Evolutionary conservation across 2,113 vertebrate species (phyloP), one percentile per base, ranked within the genome.

Genomic region (Helogale parvula): DNA sequence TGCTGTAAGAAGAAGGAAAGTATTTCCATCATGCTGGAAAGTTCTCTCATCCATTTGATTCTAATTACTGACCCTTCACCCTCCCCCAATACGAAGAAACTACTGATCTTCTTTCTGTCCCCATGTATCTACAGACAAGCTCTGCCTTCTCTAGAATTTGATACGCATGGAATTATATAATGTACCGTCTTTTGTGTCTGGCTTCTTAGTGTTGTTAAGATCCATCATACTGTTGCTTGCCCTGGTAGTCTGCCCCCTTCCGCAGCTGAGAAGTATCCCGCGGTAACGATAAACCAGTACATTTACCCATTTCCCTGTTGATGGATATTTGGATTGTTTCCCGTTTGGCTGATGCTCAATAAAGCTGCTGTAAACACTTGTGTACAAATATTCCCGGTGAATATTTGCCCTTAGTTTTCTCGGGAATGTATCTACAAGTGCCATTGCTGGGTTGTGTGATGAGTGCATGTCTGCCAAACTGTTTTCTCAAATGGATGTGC

Each of bases 401-500:
- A 71, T 52, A n/a, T 25, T 68, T 66, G 74, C 47, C 90, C 81
- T 80, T 21, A 69, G 52, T 84, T 93, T 45, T 47, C 84, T 90
- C 54, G 69, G 54, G 79, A 79, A 16, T 60, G 25, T 15, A 83
- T n/a, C 68, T 92, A 89, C 35, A 25, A 52, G 29, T 74, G 35
- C 41, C 85, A 35, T 85, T 25, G 6, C 57, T 90, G 68, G 74
- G 54, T 93, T 71, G 12, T 47, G 23, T 81, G 72, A 79, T 66
- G 85, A 86, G 19, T 79, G 66, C 35, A 63, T 68, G 41, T 77
- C 91, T 60, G 65, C 23, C 57, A 63, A 65, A 35, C 10, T 29
- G 14, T 83, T 84, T 96, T 95, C 76, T 95, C 38, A 90, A 94
- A 47, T 57, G n/a, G 63, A 80, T 57, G 52, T 80, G 47, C 54